Percentiles rank a stretch among this genome's conserved stretches.
Evolutionary conservation across 2,113 vertebrate species (phyloP).

Genomic region (Istiophorus platypterus): DNA sequence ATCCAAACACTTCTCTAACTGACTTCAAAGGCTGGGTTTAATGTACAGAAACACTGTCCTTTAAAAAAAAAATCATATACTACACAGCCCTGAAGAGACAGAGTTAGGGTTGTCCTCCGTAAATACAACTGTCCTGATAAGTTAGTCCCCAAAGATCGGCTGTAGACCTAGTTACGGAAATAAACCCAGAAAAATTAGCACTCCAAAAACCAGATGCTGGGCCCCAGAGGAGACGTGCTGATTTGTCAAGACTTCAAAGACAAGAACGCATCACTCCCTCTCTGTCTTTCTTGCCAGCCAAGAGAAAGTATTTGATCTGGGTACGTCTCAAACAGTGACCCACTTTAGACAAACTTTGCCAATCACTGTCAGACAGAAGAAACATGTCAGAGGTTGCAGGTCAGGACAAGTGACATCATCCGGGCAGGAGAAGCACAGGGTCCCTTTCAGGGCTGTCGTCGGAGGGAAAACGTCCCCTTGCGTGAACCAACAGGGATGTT

Average conservation of each 20-base stretch:
- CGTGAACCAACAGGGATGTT: constrained; percentile 54
- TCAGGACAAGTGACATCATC: constrained; percentile 52
- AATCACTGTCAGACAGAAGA: constrained; percentile 32
- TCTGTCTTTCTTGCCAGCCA: constrained; percentile 15
- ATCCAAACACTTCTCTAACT: constrained; percentile 38
- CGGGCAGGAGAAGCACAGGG: constrained; percentile 2
- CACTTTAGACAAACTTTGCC: constrained; percentile 39
- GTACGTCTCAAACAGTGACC: constrained; percentile 50
- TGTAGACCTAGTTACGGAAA: constrained; percentile 64
- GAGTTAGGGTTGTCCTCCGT: constrained; percentile 25
- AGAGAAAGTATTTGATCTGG: constrained; percentile 45
- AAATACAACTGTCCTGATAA: constrained; percentile 16
- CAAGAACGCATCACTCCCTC: constrained; percentile 20
- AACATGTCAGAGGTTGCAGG: constrained; percentile 56
- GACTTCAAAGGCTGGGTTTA: constrained; percentile 46
- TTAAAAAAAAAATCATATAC: constrained; percentile 14
- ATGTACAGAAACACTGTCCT: constrained; percentile 8
- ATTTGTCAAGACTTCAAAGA: constrained; percentile 62
- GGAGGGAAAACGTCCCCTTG: background rate
- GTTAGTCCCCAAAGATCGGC: constrained; percentile 34
- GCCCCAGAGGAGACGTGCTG: constrained; percentile 50
- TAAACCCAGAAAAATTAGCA: constrained; percentile 54
- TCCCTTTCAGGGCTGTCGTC: constrained; percentile 43
- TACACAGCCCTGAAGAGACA: background rate
- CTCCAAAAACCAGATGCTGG: constrained; percentile 56